Evolutionary conservation across 2,888 invertebrate genomes (phyloP), one percentile per base, ranked within the genome.

Genomic region (Dasypogon diadema): DNA sequence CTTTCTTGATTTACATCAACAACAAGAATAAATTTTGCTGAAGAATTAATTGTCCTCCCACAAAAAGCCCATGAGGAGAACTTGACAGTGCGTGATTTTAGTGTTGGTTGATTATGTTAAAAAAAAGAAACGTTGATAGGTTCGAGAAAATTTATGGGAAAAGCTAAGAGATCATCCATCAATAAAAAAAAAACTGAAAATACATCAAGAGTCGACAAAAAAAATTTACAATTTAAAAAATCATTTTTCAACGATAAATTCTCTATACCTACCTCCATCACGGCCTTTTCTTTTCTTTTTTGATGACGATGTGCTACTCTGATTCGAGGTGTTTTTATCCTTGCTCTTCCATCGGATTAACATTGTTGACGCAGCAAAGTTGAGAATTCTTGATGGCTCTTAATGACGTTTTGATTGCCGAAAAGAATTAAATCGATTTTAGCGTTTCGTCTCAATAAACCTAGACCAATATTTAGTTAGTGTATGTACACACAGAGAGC

Each of bases 221-320:
- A 30, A 30, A 58, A 58, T n/a, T n/a, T n/a, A n/a, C n/a, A n/a
- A 6, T 55, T 21, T 4, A 68, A 51, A 68, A 63, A 30, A 42
- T 18, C 68, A 48, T 46, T 24, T 46, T 63, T 14, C 63, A 55
- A 58, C 6, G 30, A 26, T 14, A 26, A 14, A 3, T 30, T 30
- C 30, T 5, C n/a, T 14, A 48, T 10, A 21, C 74, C 88, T 87
- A 92, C 92, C 92, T 89, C 92, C 94, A 83, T 94, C 94, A 81
- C 93, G 89, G 81, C 94, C 94, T 87, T 94, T 94, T 81, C 94
- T 88, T 84, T 94, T 94, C 88, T 94, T 94, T 87, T 94, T 94
- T 76, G 91, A 90, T 76, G 90, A 89, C 58, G 87, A 86, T 78
- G 87, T 87, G 74, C 87, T 87, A 75, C 87, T 87, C 76, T 88